Evolutionary conservation across 2,113 vertebrate genomes (phyloP).

Genomic region (Coryphaenoides rupestris): DNA sequence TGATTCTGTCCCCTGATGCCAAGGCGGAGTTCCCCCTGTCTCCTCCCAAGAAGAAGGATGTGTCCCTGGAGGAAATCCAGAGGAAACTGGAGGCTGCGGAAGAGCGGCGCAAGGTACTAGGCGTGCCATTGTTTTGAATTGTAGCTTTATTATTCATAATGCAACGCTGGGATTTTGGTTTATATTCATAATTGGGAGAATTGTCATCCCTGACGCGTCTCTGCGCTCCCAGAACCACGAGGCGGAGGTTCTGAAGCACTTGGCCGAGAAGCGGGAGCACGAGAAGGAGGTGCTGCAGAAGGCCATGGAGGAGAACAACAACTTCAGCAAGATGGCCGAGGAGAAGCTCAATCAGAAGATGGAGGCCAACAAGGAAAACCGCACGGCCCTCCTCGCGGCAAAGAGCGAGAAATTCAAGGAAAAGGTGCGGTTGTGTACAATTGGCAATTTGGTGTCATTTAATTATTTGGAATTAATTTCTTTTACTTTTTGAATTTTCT

Average conservation of each 20-base stretch:
- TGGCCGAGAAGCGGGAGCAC: slow-evolving; percentile 96
- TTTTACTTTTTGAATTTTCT: background rate
- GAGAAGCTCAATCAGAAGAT: slow-evolving; percentile 98
- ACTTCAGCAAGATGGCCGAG: slow-evolving; percentile 98
- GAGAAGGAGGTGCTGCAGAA: slow-evolving; percentile 96
- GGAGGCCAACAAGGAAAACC: slow-evolving; percentile 97
- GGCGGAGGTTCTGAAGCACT: slow-evolving; percentile 93
- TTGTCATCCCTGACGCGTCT: background rate
- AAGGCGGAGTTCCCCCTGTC: slow-evolving; percentile 88
- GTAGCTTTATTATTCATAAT: background rate
- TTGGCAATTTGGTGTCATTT: background rate
- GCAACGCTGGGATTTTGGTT: background rate
- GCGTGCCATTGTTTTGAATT: background rate
- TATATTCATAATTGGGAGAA: no score
- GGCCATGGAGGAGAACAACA: slow-evolving; percentile 93
- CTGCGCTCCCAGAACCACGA: slow-evolving; percentile 81
- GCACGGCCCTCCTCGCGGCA: slow-evolving; percentile 91
- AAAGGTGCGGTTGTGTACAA: slow-evolving; percentile 71
- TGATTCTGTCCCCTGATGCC: slow-evolving; percentile 84
- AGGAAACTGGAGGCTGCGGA: slow-evolving; percentile 94
- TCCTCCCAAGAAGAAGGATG: slow-evolving; percentile 91
- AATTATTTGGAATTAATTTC: background rate
- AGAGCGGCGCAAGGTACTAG: slow-evolving; percentile 88
- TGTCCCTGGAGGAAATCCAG: slow-evolving; percentile 94
- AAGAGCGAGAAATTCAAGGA: slow-evolving; percentile 96